Conservation (phyloP, 1,140 invertebrate genomes). For the Zaprionus capensis region DNA sequence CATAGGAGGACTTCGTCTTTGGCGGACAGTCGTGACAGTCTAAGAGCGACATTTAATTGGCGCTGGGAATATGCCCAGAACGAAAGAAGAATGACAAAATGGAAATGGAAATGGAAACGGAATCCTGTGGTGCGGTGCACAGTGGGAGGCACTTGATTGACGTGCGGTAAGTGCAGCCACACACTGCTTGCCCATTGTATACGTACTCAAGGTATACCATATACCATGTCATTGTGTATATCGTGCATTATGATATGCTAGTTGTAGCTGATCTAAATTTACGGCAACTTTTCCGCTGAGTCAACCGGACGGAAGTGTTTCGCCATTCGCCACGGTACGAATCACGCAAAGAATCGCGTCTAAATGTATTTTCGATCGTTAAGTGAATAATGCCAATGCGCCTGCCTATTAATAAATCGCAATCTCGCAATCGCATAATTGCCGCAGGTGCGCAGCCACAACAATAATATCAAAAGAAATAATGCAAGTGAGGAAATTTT, state of each 20-base stretch:
- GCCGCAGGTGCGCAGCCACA: constrained; percentile 50
- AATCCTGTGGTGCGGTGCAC: constrained; percentile 51
- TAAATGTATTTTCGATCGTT: constrained; percentile 76
- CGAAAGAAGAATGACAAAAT: constrained; percentile 50
- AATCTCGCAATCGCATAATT: constrained; percentile 40
- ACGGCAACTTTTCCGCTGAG: constrained; percentile 53
- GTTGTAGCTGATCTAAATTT: constrained; percentile 34
- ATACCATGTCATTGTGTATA: background rate
- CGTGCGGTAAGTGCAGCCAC: constrained; percentile 59
- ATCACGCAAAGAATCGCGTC: constrained; percentile 42
- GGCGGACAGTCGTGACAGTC: constrained; percentile 55
- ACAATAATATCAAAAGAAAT: constrained; percentile 25
- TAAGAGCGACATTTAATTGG: constrained; percentile 74
- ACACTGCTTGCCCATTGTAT: background rate
- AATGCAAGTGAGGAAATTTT: background rate
- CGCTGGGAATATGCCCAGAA: constrained; percentile 57
- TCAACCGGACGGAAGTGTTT: constrained; percentile 68
- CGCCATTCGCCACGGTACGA: constrained; percentile 25
- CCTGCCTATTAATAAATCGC: constrained; percentile 39
- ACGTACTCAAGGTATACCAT: background rate
- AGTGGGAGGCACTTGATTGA: constrained; percentile 76
- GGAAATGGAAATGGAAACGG: constrained; percentile 36
- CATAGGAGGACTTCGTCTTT: constrained; percentile 52
- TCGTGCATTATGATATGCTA: background rate
- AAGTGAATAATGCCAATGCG: constrained; percentile 61